These are phyloP conservation scores for Megaustenia siamemsis DNA, from an alignment of 2,888 invertebrate genomes.

Conservation along the genomic window DNA sequence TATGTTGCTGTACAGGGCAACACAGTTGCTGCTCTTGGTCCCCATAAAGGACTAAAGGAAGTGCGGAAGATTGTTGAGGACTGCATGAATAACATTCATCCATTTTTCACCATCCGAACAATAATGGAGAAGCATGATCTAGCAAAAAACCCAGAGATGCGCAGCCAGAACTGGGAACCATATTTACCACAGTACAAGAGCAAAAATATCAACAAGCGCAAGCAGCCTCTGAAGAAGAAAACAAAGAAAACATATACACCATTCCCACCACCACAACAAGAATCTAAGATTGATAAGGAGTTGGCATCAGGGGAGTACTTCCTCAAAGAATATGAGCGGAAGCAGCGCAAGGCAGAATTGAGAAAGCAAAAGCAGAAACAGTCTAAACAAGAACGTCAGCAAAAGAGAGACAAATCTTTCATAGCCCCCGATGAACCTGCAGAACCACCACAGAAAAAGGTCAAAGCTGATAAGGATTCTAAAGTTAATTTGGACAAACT, in stretches of 20 bases:
- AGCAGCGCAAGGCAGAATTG: constrained; percentile 42
- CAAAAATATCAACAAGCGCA: constrained; percentile 92
- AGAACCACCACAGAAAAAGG: constrained; percentile 41
- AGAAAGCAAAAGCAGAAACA: constrained; percentile 43
- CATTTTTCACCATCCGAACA: constrained; percentile 97
- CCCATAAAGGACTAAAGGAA: constrained; percentile 88
- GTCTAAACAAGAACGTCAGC: constrained; percentile 49
- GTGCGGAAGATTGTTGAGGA: constrained; percentile 92
- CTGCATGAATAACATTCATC: constrained; percentile 99
- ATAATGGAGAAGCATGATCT: constrained; percentile 98
- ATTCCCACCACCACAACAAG: constrained; percentile 95
- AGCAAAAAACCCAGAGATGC: constrained; percentile 93
- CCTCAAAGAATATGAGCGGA: constrained; percentile 83
- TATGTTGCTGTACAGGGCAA: constrained; percentile 98
- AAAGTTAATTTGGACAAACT: constrained; percentile 51
- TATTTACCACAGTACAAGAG: constrained; percentile 95
- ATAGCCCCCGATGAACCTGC: constrained; percentile 46
- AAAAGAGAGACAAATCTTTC: constrained; percentile 50
- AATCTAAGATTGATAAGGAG: constrained; percentile 93
- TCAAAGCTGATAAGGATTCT: constrained; percentile 7
- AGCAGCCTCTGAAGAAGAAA: constrained; percentile 91
- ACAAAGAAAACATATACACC: constrained; percentile 97
- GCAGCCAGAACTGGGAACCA: constrained; percentile 96
- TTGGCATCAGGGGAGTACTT: constrained; percentile 98
- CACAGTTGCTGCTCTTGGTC: constrained; percentile 97